Base-by-base conservation (phyloP, 2,888 invertebrate species). In the Tupiocoris notatus region DNA sequence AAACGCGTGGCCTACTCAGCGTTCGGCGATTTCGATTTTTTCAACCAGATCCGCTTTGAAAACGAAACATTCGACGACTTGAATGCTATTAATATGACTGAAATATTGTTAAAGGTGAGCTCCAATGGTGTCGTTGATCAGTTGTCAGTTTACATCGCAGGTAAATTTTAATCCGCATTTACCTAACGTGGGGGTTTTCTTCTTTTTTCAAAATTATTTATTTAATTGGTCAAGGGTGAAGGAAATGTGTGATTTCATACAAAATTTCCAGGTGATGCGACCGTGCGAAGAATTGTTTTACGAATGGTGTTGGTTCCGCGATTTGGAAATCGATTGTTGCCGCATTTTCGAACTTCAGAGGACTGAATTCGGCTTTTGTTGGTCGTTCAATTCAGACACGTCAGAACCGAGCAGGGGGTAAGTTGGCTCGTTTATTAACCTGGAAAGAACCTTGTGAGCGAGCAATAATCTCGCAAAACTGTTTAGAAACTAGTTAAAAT, bases 341-440 rank as follows among this genome's bases (percentile, higher is more conserved):
- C 83, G 84, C 0, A 81, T 83, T 18, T 86, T 86, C 76, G 81
- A 84, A 58, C 75, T 83, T 20, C 86, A 86, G 77, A 84, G 83
- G 71, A 85, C 85, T 0, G 86, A 86, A 79, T 83, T 81, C 70
- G 86, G 86, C 0, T 81, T 83, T 25, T 87, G 86, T 79, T 83
- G 85, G 79, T 82, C 85, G 0, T 86, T 86, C 81, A 86, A 86
- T 80, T 86, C 86, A 1, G 83, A 82, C 67, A 79, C 79, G 18
- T 80, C 80, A 2, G 80, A 80, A 73, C 71, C 77, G 16, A 80
- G 78, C 25, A 77, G 79, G 57, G 65, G 56, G 81, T 80, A 70
- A 68, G 73, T 73, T 56, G n/a, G n/a, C n/a, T n/a, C n/a, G n/a
- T n/a, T n/a, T n/a, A n/a, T n/a, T n/a, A n/a, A n/a, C n/a, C n/a